Evolutionary conservation across 2,113 vertebrate genomes (phyloP).

Genomic region (Erythrolamprus reginae): DNA sequence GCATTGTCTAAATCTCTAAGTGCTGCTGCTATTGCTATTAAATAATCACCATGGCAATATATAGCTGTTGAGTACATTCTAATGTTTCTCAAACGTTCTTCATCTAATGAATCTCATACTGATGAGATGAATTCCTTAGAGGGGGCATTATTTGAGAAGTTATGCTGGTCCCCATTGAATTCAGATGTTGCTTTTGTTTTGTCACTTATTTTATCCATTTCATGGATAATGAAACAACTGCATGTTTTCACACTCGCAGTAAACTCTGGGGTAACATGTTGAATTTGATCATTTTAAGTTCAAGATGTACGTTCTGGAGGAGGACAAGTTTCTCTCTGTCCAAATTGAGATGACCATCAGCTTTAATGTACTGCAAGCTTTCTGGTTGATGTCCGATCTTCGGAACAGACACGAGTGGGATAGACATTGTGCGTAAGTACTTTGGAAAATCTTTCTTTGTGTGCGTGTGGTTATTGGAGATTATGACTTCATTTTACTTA

Average conservation of each 20-base stretch:
- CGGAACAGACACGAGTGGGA: constrained; percentile 85
- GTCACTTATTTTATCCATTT: not conserved
- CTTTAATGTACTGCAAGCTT: constrained; percentile 73
- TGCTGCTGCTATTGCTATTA: not conserved
- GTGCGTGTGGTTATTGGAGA: no score
- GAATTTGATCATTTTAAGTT: constrained; percentile 66
- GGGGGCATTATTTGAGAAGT: not conserved
- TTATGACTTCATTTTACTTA: not conserved
- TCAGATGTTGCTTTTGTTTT: not conserved
- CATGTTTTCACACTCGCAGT: not conserved
- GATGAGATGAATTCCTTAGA: not conserved
- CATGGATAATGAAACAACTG: not conserved
- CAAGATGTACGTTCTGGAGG: constrained; percentile 85
- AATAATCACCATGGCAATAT: not conserved
- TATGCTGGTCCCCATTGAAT: not conserved
- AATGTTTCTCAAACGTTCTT: not conserved
- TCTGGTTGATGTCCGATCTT: constrained; percentile 86
- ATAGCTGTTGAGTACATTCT: not conserved
- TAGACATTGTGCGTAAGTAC: constrained; percentile 82
- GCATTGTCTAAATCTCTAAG: no score
- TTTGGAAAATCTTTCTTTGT: not conserved
- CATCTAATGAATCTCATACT: not conserved
- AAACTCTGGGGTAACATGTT: not conserved
- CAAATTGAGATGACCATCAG: constrained; percentile 81
- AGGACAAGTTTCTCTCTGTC: constrained; percentile 88